Base-by-base conservation (phyloP, 1,140 invertebrate genomes). In the Drosophila sturtevanti region DNA sequence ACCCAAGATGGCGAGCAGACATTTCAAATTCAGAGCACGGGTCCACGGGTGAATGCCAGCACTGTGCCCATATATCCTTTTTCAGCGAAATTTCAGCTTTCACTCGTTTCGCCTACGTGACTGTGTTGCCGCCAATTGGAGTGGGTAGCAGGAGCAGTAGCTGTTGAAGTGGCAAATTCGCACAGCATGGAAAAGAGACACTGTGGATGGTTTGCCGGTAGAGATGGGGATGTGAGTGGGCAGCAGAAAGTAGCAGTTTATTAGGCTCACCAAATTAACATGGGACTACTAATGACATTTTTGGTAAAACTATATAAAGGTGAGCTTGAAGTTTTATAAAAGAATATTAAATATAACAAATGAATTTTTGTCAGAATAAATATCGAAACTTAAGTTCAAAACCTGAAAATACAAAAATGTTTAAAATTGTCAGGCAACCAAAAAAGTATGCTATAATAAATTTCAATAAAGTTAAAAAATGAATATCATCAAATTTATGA, bases 111-210 rank as follows among this genome's bases (percentile, higher is more conserved):
- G 86, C 75, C 86, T 78, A 90, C 84, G 80, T 90, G 78, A 79
- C 77, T 63, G 64, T 81, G 73, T 77, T 73, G 75, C 84, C 89
- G 70, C 81, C 82, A 90, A 91, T 31, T 24, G n/a, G 14, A 7
- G 54, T 10, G 54, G 90, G 89, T 6, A 16, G 9, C 16, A 7
- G 41, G 6, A 48, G 41, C 9, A 14, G 18, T 48, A 91, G 86
- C 90, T 91, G 90, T 91, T 91, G 90, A 91, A 91, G 90, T 91
- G 90, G 90, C 90, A 91, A 91, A 91, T 91, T 91, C 84, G 90
- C 90, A 87, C 79, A 79, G 69, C 65, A 61, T 60, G 73, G 77
- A 59, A 63, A 67, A 44, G 18, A 27, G 38, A 9, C 38, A 22
- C n/a, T n/a, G 16, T 7, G 22, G 22, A 31, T 31, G 27, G 27